Evolutionary conservation across 2,113 vertebrate genomes (phyloP), one percentile per base, ranked within the genome.

Genomic region (Meleagris gallopavo): DNA sequence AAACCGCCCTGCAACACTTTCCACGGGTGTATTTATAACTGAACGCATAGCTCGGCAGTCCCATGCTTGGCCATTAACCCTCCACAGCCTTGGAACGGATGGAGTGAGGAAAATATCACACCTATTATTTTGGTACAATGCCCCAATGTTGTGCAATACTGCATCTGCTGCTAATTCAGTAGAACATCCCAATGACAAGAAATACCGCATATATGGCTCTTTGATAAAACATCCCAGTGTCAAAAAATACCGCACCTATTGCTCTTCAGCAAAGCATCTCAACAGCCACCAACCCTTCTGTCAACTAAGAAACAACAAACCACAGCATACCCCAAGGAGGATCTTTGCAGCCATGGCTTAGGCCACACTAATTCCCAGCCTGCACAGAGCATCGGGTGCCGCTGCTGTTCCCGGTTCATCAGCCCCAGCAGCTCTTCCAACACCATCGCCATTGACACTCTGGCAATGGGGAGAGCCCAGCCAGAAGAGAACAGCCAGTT

Each of bases 11-110:
- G 27, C 81, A 96, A 94, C 72, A 46, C 94, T 95, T 92, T 94
- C 86, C 93, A 60, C 34, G 69, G 78, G 65, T 93, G 72, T 91
- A 92, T 94, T 97, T 95, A 88, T 95, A 94, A 95, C 91, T 2
- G 22, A 94, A 93, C 41, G 46, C 88, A 94, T 55, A 48, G 87
- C 88, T 83, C 81, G 5, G 58, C 80, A 1, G 0, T 65, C 93
- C 82, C 54, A 9, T 1, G 1, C 87, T 93, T 54, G 0, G 8
- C 24, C 61, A 4, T 96, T 96, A 95, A 96, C 93, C 94, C 91
- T 90, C 92, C 48, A 45, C 48, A 64, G 73, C 83, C 83, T 78
- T 6, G 7, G 57, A 40, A 75, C 6, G 77, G 74, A 60, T 0
- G 0, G 29, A 90, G 36, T 54, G 0, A 78, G 19, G 65, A 81